Evolutionary conservation across 1,140 invertebrate species (phyloP), one percentile per base, ranked within the genome.

Genomic region (Polypedilum pembai): DNA sequence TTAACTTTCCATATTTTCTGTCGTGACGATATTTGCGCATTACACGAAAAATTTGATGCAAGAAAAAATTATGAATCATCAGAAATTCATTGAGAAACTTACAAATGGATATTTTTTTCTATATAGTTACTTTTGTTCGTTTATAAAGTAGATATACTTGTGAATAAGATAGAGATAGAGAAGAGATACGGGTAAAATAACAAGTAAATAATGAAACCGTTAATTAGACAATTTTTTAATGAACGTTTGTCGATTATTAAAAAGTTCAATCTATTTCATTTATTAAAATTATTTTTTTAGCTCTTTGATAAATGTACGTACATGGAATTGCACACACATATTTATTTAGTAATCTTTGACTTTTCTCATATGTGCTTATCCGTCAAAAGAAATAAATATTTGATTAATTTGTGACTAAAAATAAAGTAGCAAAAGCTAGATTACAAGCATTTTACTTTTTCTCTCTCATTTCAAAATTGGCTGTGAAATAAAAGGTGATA

Each of bases 11-110:
- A 56, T 56, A 56, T 56, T 56, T 56, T 56, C 15, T 56, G n/a
- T 56, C 45, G n/a, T 56, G 45, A 56, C 45, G n/a, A 56, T 56
- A 56, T 56, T 56, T 56, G 45, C 45, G 45, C 45, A 56, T 56
- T 56, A 56, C 45, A 56, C 45, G n/a, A n/a, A 56, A 45, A 56
- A 56, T 56, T 56, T 56, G 45, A 56, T 56, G 45, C 45, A 56
- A 45, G 45, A 56, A 56, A 56, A 56, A 56, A 56, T 56, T 56
- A 56, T 56, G 45, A 56, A 56, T 56, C 45, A 56, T 56, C 45
- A 56, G 45, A 56, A 56, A 56, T 56, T n/a, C 45, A 56, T n/a
- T n/a, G 45, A 33, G 24, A 33, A 33, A 33, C 24, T 33, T 33
- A 33, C 24, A 33, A 33, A 33, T 33, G 24, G 24, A 33, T 33